Evolutionary conservation across 2,888 invertebrate genomes (phyloP).

Genomic region (Portevinia maculata): DNA sequence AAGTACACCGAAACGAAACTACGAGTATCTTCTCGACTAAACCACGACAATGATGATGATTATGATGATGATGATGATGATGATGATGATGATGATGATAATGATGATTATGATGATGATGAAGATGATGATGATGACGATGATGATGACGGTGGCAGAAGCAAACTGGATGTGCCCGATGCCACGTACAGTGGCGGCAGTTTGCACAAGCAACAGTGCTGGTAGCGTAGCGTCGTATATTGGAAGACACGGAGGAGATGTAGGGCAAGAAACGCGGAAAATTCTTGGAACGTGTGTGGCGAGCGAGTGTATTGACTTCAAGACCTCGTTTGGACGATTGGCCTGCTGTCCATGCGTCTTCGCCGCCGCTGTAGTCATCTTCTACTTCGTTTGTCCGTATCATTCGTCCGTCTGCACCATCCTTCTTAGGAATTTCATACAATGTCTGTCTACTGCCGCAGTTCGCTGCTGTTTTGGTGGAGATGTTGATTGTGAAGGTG

Average conservation of each 20-base stretch:
- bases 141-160: conserved; percentile 61
- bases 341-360: conserved; percentile 61
- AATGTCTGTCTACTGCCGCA: conserved; percentile 63
- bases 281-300: conserved; percentile 76
- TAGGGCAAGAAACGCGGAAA: conserved; percentile 75
- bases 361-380: conserved; percentile 53
- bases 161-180: conserved; percentile 52
- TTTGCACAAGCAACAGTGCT: conserved; percentile 49
- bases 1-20: conserved; percentile 42
- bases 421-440: conserved; percentile 66
- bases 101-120: too few relatives aligned
- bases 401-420: conserved; percentile 60
- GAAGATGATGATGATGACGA: conserved; percentile 46
- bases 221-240: conserved; percentile 17
- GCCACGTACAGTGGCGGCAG: conserved; percentile 38
- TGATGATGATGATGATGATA: conserved; percentile 57
- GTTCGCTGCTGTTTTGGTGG: conserved; percentile 24
- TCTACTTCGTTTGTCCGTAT: conserved; percentile 59
- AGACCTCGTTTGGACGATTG: conserved; percentile 74
- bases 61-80: conserved; percentile 42
- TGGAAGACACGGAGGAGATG: conserved; percentile 62
- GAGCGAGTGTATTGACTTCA: conserved; percentile 75
- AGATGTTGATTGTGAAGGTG: conserved; percentile 28
- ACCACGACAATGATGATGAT: conserved; percentile 11
- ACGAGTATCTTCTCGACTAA: conserved; percentile 30